phyloP scores from a whole-genome alignment of 2,797 vertebrate species.

The Xenentodon cancila region DNA sequence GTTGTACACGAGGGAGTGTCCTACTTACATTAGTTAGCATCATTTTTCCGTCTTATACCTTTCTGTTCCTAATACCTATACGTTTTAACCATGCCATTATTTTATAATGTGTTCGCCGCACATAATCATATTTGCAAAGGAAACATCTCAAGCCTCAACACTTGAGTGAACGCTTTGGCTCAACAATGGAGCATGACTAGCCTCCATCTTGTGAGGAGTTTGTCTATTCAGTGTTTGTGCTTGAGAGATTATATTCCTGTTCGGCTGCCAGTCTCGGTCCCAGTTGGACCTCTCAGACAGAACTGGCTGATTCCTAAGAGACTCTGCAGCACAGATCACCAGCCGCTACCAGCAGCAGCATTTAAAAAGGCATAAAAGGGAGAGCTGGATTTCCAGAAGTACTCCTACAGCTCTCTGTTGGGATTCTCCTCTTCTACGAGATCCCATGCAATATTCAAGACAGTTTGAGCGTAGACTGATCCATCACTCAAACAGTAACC shows the following conservation, averaged over 20 bases:
- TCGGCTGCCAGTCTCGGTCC: conserved; percentile 67
- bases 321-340: conserved; percentile 62
- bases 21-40: conserved; percentile 46
- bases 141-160: conserved; percentile 61
- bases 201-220: conserved; percentile 56
- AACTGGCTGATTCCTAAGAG: conserved; percentile 70
- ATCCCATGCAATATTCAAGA: conserved; percentile 68
- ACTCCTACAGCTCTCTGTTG: conserved; percentile 54
- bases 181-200: conserved; percentile 70
- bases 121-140: conserved; percentile 58
- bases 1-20: conserved; percentile 54
- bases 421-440: conserved; percentile 54
- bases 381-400: conserved; percentile 52
- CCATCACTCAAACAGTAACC: conserved; percentile 61
- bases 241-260: conserved; percentile 73
- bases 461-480: conserved; percentile 62
- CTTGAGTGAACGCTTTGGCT: conserved; percentile 60
- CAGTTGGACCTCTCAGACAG: conserved; percentile 65
- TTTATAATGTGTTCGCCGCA: conserved; percentile 60
- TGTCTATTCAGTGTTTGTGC: conserved; percentile 67
- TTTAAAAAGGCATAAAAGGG: conserved; percentile 32
- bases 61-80: background rate
- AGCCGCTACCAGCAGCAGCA: conserved; percentile 58
- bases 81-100: conserved; percentile 45
- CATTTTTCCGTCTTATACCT: background rate